Conservation (phyloP, 2,888 invertebrate genomes). For the Acanthoscelides obtectus region DNA sequence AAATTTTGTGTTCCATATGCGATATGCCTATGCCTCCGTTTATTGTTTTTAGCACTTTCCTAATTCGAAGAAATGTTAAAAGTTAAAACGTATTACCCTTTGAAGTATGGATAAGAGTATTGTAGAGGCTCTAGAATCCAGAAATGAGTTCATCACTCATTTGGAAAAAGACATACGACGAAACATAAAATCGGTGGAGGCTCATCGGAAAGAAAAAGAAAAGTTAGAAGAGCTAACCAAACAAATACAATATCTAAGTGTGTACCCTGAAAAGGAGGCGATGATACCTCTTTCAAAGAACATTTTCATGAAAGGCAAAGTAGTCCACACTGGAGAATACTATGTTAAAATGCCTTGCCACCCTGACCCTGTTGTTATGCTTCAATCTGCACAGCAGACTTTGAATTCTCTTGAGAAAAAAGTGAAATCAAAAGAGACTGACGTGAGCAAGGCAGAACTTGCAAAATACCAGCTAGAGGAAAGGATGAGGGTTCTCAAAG, state of each 20-base stretch:
- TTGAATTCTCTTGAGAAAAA: conserved; percentile 25
- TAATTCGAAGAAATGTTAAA: no score
- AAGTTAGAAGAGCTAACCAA: conserved; percentile 23
- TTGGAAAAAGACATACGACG: conserved; percentile 27
- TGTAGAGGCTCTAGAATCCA: conserved; percentile 17
- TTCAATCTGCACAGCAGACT: conserved; percentile 31
- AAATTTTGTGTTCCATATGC: no score
- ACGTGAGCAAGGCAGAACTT: conserved; percentile 25
- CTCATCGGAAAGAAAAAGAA: conserved; percentile 21
- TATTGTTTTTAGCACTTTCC: no score
- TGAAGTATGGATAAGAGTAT: conserved; percentile 18
- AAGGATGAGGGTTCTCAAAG: conserved; percentile 28
- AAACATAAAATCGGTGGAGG: conserved; percentile 20
- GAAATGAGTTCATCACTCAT: conserved; percentile 27
- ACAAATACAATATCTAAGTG: conserved; percentile 26
- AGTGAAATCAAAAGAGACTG: conserved; percentile 21
- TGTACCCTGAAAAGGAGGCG: conserved; percentile 31
- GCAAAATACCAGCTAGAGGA: conserved; percentile 31
- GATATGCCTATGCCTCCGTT: no score
- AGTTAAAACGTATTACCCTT: no score
- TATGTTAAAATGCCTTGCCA: conserved; percentile 27
- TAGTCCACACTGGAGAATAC: conserved; percentile 37
- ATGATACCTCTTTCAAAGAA: conserved; percentile 37
- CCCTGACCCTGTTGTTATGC: conserved; percentile 28
- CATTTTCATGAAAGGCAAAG: conserved; percentile 36